Conservation (phyloP, 2,888 invertebrate genomes). For the Pterostichus niger region DNA sequence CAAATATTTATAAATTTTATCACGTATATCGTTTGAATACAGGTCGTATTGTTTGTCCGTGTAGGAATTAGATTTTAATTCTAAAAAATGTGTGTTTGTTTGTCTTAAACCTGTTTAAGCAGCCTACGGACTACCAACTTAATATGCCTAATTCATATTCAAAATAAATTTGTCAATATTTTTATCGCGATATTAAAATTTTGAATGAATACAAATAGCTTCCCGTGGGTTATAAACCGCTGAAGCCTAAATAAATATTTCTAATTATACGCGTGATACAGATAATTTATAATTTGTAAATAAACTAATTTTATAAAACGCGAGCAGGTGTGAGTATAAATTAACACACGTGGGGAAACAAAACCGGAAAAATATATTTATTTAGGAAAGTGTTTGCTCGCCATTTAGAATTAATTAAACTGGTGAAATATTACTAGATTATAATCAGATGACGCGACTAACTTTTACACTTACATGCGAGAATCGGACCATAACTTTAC, state of each 20-base stretch:
- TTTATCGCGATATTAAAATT: conserved; percentile 54
- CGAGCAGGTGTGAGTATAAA: conserved; percentile 60
- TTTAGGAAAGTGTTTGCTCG: conserved; percentile 57
- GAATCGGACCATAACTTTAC: conserved; percentile 48
- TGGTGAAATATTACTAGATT: conserved; percentile 59
- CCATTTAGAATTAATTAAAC: conserved; percentile 63
- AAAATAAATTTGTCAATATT: conserved; percentile 55
- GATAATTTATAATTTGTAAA: conserved; percentile 63
- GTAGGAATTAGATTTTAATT: conserved; percentile 2
- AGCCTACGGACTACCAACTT: conserved; percentile 9
- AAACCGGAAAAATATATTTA: conserved; percentile 65
- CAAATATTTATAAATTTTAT: conserved; percentile 8
- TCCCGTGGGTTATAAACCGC: conserved; percentile 17
- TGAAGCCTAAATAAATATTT: conserved; percentile 23
- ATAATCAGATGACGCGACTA: conserved; percentile 44
- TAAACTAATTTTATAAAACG: conserved; percentile 56
- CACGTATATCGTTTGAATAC: conserved; percentile 3
- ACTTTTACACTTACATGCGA: conserved; percentile 50
- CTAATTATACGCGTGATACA: conserved; percentile 34
- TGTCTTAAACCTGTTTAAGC: conserved; percentile 25
- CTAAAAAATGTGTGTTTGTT: conserved; percentile 16
- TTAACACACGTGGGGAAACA: conserved; percentile 43
- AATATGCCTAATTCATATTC: conserved; percentile 48
- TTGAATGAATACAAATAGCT: conserved; percentile 26
- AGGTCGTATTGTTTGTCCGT: not conserved